Evolutionary conservation across 1,140 invertebrate genomes (phyloP).

Genomic region (Laodelphax striatellus): DNA sequence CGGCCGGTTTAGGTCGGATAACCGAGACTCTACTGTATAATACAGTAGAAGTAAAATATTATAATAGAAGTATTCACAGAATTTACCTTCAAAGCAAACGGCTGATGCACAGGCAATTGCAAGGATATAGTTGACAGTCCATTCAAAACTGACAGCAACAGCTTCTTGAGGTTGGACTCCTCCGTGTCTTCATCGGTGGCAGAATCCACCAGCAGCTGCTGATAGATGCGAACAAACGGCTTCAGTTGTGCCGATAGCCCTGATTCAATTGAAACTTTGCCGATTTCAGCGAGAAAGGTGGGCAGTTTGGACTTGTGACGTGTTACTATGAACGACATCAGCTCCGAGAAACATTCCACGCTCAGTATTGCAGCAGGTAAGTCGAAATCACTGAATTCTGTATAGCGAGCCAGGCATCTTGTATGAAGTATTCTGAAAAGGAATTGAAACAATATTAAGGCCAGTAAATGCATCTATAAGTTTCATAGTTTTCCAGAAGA

Average conservation of each 20-base stretch:
- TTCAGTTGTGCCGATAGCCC: slow-evolving; percentile 1
- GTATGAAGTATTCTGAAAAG: slow-evolving; percentile 15
- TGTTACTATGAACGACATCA: slow-evolving; percentile 15
- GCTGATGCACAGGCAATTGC: slow-evolving; percentile 10
- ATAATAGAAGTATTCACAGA: too few relatives aligned
- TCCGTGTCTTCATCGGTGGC: slow-evolving; percentile 15
- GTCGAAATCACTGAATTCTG: slow-evolving; percentile 18
- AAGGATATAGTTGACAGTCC: slow-evolving; percentile 9
- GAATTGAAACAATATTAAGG: background rate
- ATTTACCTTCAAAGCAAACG: too few relatives aligned
- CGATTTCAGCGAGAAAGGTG: slow-evolving; percentile 15
- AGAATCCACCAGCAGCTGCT: slow-evolving; percentile 1
- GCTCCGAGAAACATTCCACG: slow-evolving; percentile 20
- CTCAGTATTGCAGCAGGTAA: slow-evolving; percentile 6
- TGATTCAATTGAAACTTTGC: slow-evolving; percentile 5
- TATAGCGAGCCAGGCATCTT: slow-evolving; percentile 11
- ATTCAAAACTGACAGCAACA: slow-evolving; percentile 11
- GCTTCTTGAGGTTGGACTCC: slow-evolving; percentile 12
- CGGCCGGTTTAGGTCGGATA: too few relatives aligned
- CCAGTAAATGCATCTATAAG: too few relatives aligned
- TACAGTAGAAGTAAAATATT: too few relatives aligned
- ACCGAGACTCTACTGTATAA: too few relatives aligned
- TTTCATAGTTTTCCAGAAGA: too few relatives aligned
- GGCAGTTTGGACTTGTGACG: slow-evolving; percentile 14
- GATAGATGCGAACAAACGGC: background rate